Evolutionary conservation across 2,797 vertebrate genomes (phyloP).

Genomic region (Peromyscus eremicus): DNA sequence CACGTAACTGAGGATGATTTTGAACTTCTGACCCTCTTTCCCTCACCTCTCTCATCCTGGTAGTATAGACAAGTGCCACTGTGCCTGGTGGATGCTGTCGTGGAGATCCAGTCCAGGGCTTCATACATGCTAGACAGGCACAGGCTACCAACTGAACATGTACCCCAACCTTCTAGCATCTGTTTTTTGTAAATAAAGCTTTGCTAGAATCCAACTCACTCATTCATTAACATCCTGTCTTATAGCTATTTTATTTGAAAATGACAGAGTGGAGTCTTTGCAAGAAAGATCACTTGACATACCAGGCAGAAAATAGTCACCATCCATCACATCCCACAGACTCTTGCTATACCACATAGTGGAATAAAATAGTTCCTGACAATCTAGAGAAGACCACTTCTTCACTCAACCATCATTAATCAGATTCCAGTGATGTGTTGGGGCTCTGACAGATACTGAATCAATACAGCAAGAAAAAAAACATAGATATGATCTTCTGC

Average conservation of each 20-base stretch:
- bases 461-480: not conserved
- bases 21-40: not conserved
- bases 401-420: not conserved
- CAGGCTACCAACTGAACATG: not conserved
- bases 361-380: slow-evolving; percentile 22
- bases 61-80: not conserved
- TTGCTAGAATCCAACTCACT: not conserved
- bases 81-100: not conserved
- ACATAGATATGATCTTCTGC: not conserved
- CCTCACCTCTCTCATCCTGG: not conserved
- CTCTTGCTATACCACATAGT: not conserved
- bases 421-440: not conserved
- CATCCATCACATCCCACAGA: slow-evolving; percentile 1
- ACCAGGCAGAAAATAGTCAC: slow-evolving; percentile 12
- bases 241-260: not conserved
- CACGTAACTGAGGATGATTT: too few species aligned
- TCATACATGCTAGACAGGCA: not conserved
- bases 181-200: slow-evolving; percentile 32
- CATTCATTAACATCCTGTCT: not conserved
- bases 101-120: not conserved
- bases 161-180: not conserved
- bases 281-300: not conserved
- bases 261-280: not conserved
- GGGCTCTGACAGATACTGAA: not conserved
- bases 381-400: not conserved